Percentiles rank a stretch among this genome's conserved stretches.
Evolutionary conservation across 1,140 invertebrate genomes (phyloP).

Genomic region (Heterodera schachtii): DNA sequence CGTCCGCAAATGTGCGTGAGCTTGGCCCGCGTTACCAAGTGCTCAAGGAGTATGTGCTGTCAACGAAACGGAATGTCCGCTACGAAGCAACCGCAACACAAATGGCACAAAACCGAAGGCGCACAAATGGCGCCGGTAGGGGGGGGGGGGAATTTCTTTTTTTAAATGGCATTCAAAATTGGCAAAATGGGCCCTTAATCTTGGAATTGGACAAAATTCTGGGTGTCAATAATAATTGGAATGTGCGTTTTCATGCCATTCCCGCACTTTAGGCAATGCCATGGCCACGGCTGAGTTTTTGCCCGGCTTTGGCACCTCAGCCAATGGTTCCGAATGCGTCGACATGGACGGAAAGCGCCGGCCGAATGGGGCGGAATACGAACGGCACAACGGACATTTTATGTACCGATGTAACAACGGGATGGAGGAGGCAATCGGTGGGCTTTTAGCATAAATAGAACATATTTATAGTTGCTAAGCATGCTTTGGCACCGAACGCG

Average conservation of each 20-base stretch:
- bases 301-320: background rate
- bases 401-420: constrained; percentile 53
- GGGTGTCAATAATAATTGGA: background rate
- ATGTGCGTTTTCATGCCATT: background rate
- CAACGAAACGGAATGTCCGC: constrained; percentile 35
- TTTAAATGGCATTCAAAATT: too few species aligned
- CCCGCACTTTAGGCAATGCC: constrained; percentile 29
- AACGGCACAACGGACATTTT: constrained; percentile 53
- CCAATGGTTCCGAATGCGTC: constrained; percentile 25
- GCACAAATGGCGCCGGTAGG: background rate
- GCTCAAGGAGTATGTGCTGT: constrained; percentile 31
- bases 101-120: background rate
- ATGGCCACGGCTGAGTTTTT: constrained; percentile 14
- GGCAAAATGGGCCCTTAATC: too few species aligned
- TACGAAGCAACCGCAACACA: constrained; percentile 32
- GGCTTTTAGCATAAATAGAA: constrained; percentile 19
- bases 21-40: constrained; percentile 30
- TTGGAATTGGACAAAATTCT: too few species aligned
- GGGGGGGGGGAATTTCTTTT: too few species aligned
- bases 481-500: constrained; percentile 34
- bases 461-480: constrained; percentile 32
- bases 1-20: background rate
- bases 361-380: constrained; percentile 43
- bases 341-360: constrained; percentile 40
- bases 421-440: constrained; percentile 48